A percentile compares a stretch with the other conserved stretches of the same genome.
Evolutionary conservation across 64 coral and sea anemone genomes (phyloP).

Genomic region (Platygyra sinensis): DNA sequence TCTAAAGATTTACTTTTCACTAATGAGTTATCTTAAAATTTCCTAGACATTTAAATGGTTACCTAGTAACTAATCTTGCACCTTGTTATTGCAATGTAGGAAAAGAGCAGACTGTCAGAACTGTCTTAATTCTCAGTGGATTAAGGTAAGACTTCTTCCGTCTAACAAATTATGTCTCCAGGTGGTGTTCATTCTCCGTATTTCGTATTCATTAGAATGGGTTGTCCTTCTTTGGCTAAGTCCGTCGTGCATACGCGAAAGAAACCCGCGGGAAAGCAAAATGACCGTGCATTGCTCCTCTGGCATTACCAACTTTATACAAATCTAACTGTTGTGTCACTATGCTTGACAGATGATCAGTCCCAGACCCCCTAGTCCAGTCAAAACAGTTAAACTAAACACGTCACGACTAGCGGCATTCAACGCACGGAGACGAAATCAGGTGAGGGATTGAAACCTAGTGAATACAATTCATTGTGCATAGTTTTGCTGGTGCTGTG

Average conservation of each 20-base stretch:
- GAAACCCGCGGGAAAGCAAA: too few relatives aligned
- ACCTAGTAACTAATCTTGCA: not conserved
- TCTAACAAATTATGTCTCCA: too few relatives aligned
- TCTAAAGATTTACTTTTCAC: too few relatives aligned
- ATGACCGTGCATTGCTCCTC: too few relatives aligned
- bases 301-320: not conserved
- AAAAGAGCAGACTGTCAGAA: conserved; percentile 82
- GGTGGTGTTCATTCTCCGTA: too few relatives aligned
- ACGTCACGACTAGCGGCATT: conserved; percentile 92
- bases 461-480: too few relatives aligned
- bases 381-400: conserved; percentile 84
- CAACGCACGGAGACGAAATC: conserved; percentile 93
- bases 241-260: too few relatives aligned
- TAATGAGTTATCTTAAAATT: not conserved
- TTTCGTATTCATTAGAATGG: too few relatives aligned
- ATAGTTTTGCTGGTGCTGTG: too few relatives aligned
- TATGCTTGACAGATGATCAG: conserved; percentile 81
- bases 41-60: not conserved
- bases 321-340: not conserved
- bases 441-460: conserved; percentile 37
- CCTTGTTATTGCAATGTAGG: conserved; percentile 1
- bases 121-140: conserved; percentile 84
- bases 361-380: conserved; percentile 87
- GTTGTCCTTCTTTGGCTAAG: too few relatives aligned
- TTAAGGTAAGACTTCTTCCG: conserved; percentile 60